A percentile compares a stretch with the other conserved stretches of the same genome.
phyloP scores from a whole-genome alignment of 2,797 vertebrate genomes.

The Macropodus opercularis region DNA sequence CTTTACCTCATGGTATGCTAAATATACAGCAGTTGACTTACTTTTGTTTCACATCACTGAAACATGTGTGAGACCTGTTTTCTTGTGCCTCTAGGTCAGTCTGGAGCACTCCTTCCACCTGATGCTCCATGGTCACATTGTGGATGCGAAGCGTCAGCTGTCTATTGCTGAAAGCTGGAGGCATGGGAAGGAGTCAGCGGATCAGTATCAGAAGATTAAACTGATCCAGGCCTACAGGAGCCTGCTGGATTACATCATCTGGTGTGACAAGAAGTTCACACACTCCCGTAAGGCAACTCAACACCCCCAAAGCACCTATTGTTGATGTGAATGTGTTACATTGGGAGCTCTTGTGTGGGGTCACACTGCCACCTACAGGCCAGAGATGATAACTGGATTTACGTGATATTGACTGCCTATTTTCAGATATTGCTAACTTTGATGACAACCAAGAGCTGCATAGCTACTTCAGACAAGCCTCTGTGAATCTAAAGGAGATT shows the following conservation, averaged over 20 bases:
- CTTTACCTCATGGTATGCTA: constrained; percentile 86
- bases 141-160: constrained; percentile 86
- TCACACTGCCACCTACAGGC: constrained; percentile 52
- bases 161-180: constrained; percentile 88
- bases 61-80: not conserved
- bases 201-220: constrained; percentile 77
- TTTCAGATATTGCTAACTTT: constrained; percentile 64
- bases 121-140: constrained; percentile 81
- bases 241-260: constrained; percentile 88
- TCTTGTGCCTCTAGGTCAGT: constrained; percentile 78
- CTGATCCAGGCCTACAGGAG: constrained; percentile 89
- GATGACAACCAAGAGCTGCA: constrained; percentile 76
- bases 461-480: constrained; percentile 86
- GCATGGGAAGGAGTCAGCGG: constrained; percentile 77
- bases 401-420: not conserved
- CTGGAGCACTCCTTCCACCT: constrained; percentile 90
- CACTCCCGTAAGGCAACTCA: constrained; percentile 74
- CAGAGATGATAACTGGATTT: not conserved
- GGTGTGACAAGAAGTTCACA: constrained; percentile 82
- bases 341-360: constrained; percentile 11
- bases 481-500: constrained; percentile 82
- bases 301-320: constrained; percentile 32
- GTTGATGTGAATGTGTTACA: constrained; percentile 21
- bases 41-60: not conserved
- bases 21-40: not conserved